phyloP scores from a whole-genome alignment of 2,113 vertebrate species.

The Saguinus imperator region DNA sequence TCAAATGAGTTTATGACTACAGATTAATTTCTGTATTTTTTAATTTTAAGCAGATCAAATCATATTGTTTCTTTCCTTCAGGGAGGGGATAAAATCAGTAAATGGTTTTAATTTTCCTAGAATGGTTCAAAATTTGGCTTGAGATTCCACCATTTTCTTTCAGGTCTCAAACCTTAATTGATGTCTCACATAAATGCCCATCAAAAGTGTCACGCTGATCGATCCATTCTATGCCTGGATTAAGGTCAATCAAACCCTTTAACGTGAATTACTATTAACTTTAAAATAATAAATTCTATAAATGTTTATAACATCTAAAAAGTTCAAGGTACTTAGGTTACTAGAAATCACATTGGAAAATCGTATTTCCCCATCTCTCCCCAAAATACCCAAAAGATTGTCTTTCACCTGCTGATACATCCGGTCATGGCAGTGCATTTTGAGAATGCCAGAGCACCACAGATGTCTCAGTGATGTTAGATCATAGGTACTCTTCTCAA shows the following conservation, averaged over 20 bases:
- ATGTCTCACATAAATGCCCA: not conserved
- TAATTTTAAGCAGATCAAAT: not conserved
- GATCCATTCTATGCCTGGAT: not conserved
- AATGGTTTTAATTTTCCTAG: conserved; percentile 14
- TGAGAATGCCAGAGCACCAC: fast-evolving
- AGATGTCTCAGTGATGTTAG: not conserved
- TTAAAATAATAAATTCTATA: not conserved
- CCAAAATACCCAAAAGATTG: not conserved
- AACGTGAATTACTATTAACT: not conserved
- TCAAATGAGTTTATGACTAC: not conserved
- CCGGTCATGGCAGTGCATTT: not conserved
- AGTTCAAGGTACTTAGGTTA: not conserved
- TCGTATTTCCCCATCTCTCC: not conserved
- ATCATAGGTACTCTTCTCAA: not conserved
- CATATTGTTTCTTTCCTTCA: not conserved
- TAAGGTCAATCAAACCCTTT: not conserved
- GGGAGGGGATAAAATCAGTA: not conserved
- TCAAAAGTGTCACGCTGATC: not conserved
- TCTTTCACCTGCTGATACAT: not conserved
- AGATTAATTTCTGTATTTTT: not conserved
- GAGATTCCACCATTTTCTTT: not conserved
- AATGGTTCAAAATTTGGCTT: not conserved
- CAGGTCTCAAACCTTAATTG: not conserved
- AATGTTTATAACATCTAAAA: not conserved
- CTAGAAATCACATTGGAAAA: not conserved